Evolutionary conservation across 2,113 vertebrate genomes (phyloP).

Genomic region (Dascyllus trimaculatus): DNA sequence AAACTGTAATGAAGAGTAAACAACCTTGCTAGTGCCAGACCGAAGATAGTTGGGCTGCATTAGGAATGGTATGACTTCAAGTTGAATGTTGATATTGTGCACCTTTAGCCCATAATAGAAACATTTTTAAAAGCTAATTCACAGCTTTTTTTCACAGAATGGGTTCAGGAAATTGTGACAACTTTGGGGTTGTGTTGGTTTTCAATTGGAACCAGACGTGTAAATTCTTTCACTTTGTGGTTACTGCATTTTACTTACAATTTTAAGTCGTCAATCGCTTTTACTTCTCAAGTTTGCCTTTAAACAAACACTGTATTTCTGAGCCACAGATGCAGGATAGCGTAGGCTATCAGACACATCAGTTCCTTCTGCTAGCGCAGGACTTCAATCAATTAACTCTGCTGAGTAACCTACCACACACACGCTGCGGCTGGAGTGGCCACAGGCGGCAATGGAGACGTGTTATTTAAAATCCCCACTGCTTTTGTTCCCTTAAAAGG

Average conservation of each 20-base stretch:
- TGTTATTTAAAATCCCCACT: constrained; percentile 93
- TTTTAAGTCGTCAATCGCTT: neutral
- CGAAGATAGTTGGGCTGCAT: constrained; percentile 59
- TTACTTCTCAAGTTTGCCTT: constrained; percentile 22
- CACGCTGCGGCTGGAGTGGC: constrained; percentile 79
- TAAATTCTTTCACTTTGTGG: neutral
- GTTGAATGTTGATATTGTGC: constrained; percentile 46
- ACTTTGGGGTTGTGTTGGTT: neutral
- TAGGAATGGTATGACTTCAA: constrained; percentile 49
- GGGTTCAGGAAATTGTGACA: constrained; percentile 6
- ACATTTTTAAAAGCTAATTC: constrained; percentile 34
- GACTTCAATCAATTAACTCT: constrained; percentile 96
- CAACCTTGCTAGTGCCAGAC: constrained; percentile 59
- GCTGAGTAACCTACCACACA: constrained; percentile 88
- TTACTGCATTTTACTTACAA: neutral
- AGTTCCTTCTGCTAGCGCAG: constrained; percentile 89
- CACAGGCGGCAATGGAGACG: constrained; percentile 90
- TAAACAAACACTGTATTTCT: constrained; percentile 80
- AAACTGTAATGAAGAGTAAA: constrained; percentile 81
- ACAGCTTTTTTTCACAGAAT: neutral
- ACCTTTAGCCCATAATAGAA: constrained; percentile 35
- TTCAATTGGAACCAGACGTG: constrained; percentile 18
- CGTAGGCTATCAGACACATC: constrained; percentile 88
- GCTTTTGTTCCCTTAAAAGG: constrained; percentile 92
- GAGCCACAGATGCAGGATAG: constrained; percentile 92